These are phyloP conservation scores for Emydocephalus ijimae DNA, from an alignment of 2,113 vertebrate species.

Conservation along the genomic window DNA sequence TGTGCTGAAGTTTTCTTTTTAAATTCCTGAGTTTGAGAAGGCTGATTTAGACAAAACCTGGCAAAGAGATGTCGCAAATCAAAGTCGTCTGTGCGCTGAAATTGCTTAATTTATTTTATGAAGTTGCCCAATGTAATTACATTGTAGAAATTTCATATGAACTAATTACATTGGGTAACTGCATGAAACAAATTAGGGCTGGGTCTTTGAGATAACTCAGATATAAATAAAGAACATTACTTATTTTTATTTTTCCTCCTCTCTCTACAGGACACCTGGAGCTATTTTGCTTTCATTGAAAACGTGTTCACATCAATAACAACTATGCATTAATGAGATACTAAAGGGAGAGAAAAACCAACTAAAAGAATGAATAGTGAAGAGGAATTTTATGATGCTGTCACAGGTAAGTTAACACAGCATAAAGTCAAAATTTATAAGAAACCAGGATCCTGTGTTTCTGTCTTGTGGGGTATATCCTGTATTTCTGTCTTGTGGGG, in stretches of 20 bases:
- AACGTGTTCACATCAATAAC: not conserved
- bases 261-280: slow-evolving; percentile 45
- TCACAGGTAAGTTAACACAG: slow-evolving; percentile 79
- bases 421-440: not conserved
- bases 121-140: not conserved
- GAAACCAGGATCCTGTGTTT: not conserved
- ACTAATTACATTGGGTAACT: not conserved
- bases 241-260: slow-evolving; percentile 37
- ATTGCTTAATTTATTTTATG: not conserved
- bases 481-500: not conserved
- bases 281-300: slow-evolving; percentile 33
- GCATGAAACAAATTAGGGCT: slow-evolving; percentile 25
- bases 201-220: not conserved
- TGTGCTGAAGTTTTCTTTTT: not conserved
- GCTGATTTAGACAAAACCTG: not conserved
- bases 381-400: slow-evolving; percentile 95
- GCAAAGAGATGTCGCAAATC: not conserved
- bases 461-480: not conserved
- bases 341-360: slow-evolving; percentile 39
- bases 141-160: not conserved
- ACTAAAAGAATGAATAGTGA: slow-evolving; percentile 87
- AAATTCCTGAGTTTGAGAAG: not conserved
- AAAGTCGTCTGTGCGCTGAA: not conserved
- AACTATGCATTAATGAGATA: slow-evolving; percentile 54
- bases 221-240: not conserved